These are phyloP conservation scores for Leucopsar rothschildi DNA, from an alignment of 2,113 vertebrate species.

Conservation along the genomic window DNA sequence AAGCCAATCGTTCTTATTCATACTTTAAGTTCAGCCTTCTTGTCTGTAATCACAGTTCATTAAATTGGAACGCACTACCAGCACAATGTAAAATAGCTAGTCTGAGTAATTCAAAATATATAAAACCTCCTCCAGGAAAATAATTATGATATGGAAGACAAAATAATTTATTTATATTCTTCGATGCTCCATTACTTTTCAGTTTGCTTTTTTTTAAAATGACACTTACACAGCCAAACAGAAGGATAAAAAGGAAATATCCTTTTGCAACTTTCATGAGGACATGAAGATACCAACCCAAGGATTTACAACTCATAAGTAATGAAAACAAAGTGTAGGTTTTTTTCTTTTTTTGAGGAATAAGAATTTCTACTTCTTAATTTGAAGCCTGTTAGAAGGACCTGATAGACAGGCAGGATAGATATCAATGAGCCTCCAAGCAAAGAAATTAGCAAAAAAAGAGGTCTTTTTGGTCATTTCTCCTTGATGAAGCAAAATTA, in stretches of 20 bases:
- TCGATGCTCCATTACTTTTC: neutral
- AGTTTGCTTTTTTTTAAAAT: slow-evolving; percentile 16
- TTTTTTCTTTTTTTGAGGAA: neutral
- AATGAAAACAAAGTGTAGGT: neutral
- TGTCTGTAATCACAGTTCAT: slow-evolving; percentile 45
- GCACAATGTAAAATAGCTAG: slow-evolving; percentile 55
- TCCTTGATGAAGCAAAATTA: neutral
- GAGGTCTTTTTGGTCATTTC: neutral
- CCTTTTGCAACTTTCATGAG: neutral
- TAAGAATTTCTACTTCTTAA: neutral
- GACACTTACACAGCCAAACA: neutral
- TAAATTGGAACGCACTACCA: slow-evolving; percentile 30
- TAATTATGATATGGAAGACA: neutral
- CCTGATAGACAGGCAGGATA: neutral
- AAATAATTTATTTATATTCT: slow-evolving; percentile 29
- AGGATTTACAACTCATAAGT: neutral
- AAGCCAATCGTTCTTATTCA: slow-evolving; percentile 6
- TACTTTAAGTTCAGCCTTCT: slow-evolving; percentile 19
- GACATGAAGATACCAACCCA: neutral
- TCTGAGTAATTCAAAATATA: slow-evolving; percentile 59
- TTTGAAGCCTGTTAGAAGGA: neutral
- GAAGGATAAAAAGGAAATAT: neutral
- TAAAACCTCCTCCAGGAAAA: slow-evolving; percentile 35
- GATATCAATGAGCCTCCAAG: neutral
- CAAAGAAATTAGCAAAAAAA: neutral